Conservation (phyloP, 2,888 invertebrate genomes). For the Agonopterix alstromeriana region DNA sequence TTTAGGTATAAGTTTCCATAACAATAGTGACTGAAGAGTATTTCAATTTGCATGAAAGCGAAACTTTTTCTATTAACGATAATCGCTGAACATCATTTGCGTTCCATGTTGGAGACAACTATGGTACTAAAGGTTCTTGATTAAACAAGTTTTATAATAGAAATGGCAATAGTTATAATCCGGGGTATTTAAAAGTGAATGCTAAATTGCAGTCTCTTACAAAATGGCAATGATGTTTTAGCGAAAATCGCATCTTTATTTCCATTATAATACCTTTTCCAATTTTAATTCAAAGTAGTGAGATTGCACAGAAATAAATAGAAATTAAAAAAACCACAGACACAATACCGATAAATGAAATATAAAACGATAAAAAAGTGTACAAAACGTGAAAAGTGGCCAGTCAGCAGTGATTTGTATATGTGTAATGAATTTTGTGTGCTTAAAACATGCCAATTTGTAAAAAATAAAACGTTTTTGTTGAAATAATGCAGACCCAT, state of each 20-base stretch:
- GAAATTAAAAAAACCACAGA: constrained; percentile 18
- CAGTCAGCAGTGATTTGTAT: constrained; percentile 22
- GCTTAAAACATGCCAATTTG: constrained; percentile 41
- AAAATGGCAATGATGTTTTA: no score
- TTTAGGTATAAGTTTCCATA: neutral
- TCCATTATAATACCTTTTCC: neutral
- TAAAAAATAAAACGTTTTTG: constrained; percentile 17
- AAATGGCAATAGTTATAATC: no score
- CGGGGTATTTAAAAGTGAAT: no score
- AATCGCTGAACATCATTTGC: no score
- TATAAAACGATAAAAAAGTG: constrained; percentile 15
- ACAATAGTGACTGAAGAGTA: no score
- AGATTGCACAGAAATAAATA: neutral
- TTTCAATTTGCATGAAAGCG: no score
- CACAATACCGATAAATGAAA: constrained; percentile 22
- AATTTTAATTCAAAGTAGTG: neutral
- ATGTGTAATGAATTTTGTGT: constrained; percentile 28
- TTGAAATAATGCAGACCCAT: constrained; percentile 54
- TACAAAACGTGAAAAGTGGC: constrained; percentile 18
- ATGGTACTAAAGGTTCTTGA: no score
- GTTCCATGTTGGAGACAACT: no score
- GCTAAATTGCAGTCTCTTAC: no score
- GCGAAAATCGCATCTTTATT: no score
- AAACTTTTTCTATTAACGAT: no score
- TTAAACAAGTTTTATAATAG: no score